Evolutionary conservation across 2,113 vertebrate species (phyloP), one percentile per base, ranked within the genome.

Genomic region (Nyctibius bracteatus): DNA sequence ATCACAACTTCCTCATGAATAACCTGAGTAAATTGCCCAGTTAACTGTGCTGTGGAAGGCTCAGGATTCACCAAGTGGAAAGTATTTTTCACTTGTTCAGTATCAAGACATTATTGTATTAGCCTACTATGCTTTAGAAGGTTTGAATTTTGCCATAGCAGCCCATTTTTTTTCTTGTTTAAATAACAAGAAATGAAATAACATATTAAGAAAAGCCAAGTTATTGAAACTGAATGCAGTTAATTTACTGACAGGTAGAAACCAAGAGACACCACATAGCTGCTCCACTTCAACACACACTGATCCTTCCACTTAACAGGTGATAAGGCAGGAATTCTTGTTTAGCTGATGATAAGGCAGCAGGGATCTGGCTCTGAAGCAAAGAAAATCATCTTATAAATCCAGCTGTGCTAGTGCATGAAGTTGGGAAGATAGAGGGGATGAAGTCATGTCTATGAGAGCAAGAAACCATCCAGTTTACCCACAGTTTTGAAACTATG

Each of bases 401-500:
- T 79, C 63, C 24, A 51, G 68, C 73, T 2, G 2, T 51, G 59
- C 54, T 78, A 47, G 33, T 49, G 31, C 35, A 39, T 52, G 65
- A 79, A 91, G 39, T 13, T 86, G 62, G 44, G 61, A 93, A 74
- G 65, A 86, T 14, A 95, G 81, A 84, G 47, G 74, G 7, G 39
- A 74, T 92, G 82, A 92, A 86, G 72, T 96, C 94, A 93, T 0
- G 4, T 90, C 63, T 74, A n/a, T 9, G 31, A 72, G 19, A 79
- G 65, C 22, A 94, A 91, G 77, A 92, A 97, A 71, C 47, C 39
- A 66, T 80, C 27, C 63, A 86, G 86, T 84, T 88, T 72, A 68
- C 54, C 86, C 90, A 74, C 59, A 86, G 37, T 92, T 95, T 91
- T 96, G 90, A 81, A 95, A 92, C 73, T 31, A 49, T 25, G 58